Evolutionary conservation across 2,797 vertebrate genomes (phyloP), one percentile per base, ranked within the genome.

Genomic region (Gorsachius magnificus): DNA sequence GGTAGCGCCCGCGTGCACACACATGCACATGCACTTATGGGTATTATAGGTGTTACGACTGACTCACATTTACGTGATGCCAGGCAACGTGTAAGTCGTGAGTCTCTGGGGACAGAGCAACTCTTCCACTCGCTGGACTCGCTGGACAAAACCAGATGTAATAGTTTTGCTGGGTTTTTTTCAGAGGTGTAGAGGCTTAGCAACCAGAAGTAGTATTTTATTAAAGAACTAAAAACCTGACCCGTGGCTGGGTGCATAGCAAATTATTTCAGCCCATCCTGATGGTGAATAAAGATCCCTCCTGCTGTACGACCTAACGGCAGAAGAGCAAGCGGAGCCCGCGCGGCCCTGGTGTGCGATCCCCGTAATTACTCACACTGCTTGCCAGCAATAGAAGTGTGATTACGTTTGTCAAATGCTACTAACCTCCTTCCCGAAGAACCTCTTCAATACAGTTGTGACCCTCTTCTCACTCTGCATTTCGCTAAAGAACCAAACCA

Each of bases 11-110:
- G 10, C 16, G 36, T 11, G 11, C 15, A 46, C 16, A 77, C 17
- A 54, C 21, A 16, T 22, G 57, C 7, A 24, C 0, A 0, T 6
- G 17, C 11, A 48, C 4, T 16, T 1, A 13, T 17, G 25, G 4
- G 16, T 29, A 21, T 19, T 20, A 28, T 0, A 65, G 24, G 43
- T 36, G 10, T 17, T n/a, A n/a, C 0, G 7, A 35, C 13, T 24
- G 31, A 51, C 22, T 16, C 21, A 41, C 35, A 41, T 35, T 31
- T 25, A 46, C 50, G 36, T 10, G 33, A 31, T 16, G 22, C 17
- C 16, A 18, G 29, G 8, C 26, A 60, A 53, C 2, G 15, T 38
- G 4, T 16, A 54, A 78, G 22, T 13, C 53, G 18, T 12, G n/a
- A 61, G 21, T 22, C 64, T 41, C 50, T 3, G 43, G 31, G 41